phyloP scores from a whole-genome alignment of 2,113 vertebrate genomes.

The Oreotrochilus melanogaster region DNA sequence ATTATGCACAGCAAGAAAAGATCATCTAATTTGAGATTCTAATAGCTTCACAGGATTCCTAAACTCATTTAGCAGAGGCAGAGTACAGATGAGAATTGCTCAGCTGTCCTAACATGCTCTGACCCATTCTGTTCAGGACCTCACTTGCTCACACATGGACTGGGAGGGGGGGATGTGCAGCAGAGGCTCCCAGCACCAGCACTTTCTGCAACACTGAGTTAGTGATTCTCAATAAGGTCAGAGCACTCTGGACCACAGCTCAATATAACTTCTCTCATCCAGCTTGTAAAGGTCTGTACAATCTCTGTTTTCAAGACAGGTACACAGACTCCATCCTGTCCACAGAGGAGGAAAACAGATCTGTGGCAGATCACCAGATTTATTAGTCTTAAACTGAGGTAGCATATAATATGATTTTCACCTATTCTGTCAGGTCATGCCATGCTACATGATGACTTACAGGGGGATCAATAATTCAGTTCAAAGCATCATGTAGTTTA shows the following conservation, averaged over 20 bases:
- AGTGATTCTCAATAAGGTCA: neutral
- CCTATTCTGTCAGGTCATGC: neutral
- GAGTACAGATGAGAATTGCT: neutral
- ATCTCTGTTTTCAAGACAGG: neutral
- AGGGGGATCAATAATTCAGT: neutral
- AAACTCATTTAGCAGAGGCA: neutral
- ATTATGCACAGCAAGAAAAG: neutral
- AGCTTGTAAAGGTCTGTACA: neutral
- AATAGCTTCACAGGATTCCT: neutral
- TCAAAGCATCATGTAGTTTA: neutral
- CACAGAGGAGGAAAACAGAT: neutral
- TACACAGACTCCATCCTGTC: neutral
- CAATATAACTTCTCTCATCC: neutral
- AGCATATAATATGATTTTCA: neutral
- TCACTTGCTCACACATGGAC: neutral
- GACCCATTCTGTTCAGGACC: neutral
- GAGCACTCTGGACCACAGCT: neutral
- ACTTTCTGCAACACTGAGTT: neutral
- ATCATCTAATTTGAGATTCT: neutral
- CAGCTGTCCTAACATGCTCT: rapidly evolving
- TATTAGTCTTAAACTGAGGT: neutral
- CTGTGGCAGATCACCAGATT: neutral
- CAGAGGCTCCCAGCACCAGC: neutral
- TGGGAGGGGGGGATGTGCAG: neutral
- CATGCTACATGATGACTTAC: neutral